These are phyloP conservation scores for Eupristina koningsbergeri DNA, from an alignment of 1,140 invertebrate genomes.

Conservation along the genomic window DNA sequence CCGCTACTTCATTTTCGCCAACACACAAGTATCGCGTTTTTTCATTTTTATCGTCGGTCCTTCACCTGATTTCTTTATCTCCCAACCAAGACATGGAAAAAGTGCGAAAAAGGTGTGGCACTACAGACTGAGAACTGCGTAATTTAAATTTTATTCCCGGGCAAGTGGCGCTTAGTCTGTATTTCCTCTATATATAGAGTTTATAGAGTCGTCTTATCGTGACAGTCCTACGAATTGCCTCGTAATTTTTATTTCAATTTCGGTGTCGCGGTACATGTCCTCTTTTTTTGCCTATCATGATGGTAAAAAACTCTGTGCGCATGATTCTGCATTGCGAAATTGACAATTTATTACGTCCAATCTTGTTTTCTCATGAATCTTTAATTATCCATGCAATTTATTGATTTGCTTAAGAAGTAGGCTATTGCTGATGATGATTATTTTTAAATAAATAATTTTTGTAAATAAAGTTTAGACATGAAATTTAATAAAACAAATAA, in stretches of 20 bases:
- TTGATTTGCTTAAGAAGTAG: too few relatives aligned
- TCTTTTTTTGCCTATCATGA: background rate
- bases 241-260: conserved; percentile 48
- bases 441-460: too few relatives aligned
- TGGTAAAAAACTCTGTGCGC: background rate
- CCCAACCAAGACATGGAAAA: background rate
- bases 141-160: conserved; percentile 48
- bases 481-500: too few relatives aligned
- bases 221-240: conserved; percentile 36
- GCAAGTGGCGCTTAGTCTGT: background rate
- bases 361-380: background rate
- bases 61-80: background rate
- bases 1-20: conserved; percentile 43
- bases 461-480: too few relatives aligned
- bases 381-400: background rate
- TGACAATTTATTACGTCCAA: conserved; percentile 4
- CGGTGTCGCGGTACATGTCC: background rate
- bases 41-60: conserved; percentile 6
- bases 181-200: background rate
- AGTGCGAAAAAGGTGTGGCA: conserved; percentile 6
- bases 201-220: conserved; percentile 38
- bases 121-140: background rate
- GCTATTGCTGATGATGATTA: too few relatives aligned
- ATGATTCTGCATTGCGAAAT: background rate
- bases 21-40: conserved; percentile 23